These are phyloP conservation scores for Pterois miles DNA, from an alignment of 2,797 vertebrate species.

Conservation along the genomic window DNA sequence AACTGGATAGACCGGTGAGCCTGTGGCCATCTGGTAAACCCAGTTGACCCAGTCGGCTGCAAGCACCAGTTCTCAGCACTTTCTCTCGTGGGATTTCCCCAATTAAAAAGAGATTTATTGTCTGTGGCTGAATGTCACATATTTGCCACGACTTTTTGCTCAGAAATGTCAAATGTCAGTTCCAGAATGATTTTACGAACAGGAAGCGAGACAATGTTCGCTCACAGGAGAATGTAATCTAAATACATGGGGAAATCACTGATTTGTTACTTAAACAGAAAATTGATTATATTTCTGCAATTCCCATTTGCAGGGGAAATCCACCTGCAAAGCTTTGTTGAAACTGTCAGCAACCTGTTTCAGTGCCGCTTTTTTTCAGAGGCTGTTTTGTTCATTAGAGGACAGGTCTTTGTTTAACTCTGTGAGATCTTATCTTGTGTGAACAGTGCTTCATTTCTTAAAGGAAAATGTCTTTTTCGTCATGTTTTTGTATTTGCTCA, in stretches of 20 bases:
- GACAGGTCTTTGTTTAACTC: not conserved
- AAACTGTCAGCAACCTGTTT: not conserved
- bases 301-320: not conserved
- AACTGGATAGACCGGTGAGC: slow-evolving; percentile 53
- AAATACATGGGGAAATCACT: not conserved
- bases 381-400: not conserved
- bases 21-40: slow-evolving; percentile 28
- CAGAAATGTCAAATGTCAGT: not conserved
- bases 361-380: not conserved
- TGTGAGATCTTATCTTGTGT: not conserved
- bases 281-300: not conserved
- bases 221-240: not conserved
- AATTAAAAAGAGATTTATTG: not conserved
- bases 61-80: slow-evolving; percentile 7
- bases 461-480: too few relatives aligned
- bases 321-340: not conserved
- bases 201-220: not conserved
- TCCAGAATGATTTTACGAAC: not conserved
- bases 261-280: not conserved
- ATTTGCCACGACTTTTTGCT: slow-evolving; percentile 8
- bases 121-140: slow-evolving; percentile 31
- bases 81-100: slow-evolving; percentile 3
- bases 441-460: not conserved
- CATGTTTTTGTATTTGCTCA: too few relatives aligned
- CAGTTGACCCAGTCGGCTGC: slow-evolving; percentile 20